Base-by-base conservation (phyloP, 2,888 invertebrate genomes). In the Agapostemon virescens region DNA sequence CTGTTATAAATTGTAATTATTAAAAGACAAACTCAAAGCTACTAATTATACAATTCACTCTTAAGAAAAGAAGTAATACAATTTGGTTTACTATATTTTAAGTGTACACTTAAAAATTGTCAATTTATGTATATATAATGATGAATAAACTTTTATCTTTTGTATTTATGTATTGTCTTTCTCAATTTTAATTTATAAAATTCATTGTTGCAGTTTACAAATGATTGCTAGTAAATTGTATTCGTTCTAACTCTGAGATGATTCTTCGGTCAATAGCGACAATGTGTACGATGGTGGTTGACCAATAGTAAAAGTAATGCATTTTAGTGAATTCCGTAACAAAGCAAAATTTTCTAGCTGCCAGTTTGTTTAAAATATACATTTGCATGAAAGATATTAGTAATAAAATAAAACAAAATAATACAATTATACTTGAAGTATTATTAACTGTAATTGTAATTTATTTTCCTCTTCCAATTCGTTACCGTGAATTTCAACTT, bases 341-440 rank as follows among this genome's bases (percentile, higher is more conserved):
- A 15, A 75, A 40, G 38, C 5, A 33, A 49, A 77, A 63, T 33
- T 75, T 26, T 58, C 38, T 45, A 67, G 20, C 11, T 11, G n/a
- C n/a, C 17, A 17, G 11, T 0, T 23, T 3, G 11, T 52, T 52
- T 52, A 52, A 52, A 52, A 52, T 23, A 52, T n/a, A 23, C 23
- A 52, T 58, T 58, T 58, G 15, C 6, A 15, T 58, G 17, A 30
- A 26, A 58, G 5, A 63, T 63, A 63, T 63, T 63, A 33, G 5
- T 63, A 63, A 33, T 36, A 0, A n/a, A 13, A 63, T 63, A 36
- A 33, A 63, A 36, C 13, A 36, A 5, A 20, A 63, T n/a, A 33
- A n/a, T 61, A 11, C 9, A 30, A 36, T 30, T 36, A 20, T 20
- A 61, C 7, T 20, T 33, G 0, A 58, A 17, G 1, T 61, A 61